phyloP scores from a whole-genome alignment of 2,113 vertebrate genomes.

The Lipophrys pholis region DNA sequence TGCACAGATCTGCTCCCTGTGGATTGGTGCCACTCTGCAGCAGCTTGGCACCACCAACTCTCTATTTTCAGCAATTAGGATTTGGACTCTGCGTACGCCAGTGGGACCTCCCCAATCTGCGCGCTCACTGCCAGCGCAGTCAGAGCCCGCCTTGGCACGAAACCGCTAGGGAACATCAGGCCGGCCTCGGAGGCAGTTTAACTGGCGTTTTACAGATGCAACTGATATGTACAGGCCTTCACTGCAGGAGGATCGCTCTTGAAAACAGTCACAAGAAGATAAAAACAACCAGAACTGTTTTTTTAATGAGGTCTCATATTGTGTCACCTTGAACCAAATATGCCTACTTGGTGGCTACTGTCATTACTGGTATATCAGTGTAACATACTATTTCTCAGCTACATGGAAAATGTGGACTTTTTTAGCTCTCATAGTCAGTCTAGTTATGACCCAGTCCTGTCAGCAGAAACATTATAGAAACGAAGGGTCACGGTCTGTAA shows the following conservation, averaged over 20 bases:
- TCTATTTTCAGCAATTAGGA: constrained; percentile 78
- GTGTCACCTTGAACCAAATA: neutral
- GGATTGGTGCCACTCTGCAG: constrained; percentile 20
- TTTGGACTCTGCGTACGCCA: constrained; percentile 68
- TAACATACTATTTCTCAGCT: too few relatives aligned
- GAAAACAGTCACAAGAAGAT: neutral
- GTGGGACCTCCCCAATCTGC: constrained; percentile 44
- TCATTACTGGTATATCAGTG: too few relatives aligned
- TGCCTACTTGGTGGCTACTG: neutral
- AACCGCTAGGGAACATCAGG: constrained; percentile 33
- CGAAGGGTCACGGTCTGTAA: too few relatives aligned
- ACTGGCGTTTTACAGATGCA: neutral
- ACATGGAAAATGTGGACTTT: too few relatives aligned
- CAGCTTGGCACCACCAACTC: constrained; percentile 55
- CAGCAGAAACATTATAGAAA: too few relatives aligned
- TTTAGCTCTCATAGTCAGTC: too few relatives aligned
- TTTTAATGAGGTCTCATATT: neutral
- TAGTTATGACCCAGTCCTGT: too few relatives aligned
- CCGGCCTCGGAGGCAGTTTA: neutral
- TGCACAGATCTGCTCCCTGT: constrained; percentile 23
- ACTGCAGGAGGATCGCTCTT: constrained; percentile 6
- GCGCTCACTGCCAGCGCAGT: constrained; percentile 50
- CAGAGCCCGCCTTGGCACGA: constrained; percentile 43
- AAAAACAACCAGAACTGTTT: neutral
- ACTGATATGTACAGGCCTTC: constrained; percentile 20